A percentile compares a stretch with the other conserved stretches of the same genome.
phyloP scores from a whole-genome alignment of 1,140 invertebrate species.

The Rhynchophorus ferrugineus region DNA sequence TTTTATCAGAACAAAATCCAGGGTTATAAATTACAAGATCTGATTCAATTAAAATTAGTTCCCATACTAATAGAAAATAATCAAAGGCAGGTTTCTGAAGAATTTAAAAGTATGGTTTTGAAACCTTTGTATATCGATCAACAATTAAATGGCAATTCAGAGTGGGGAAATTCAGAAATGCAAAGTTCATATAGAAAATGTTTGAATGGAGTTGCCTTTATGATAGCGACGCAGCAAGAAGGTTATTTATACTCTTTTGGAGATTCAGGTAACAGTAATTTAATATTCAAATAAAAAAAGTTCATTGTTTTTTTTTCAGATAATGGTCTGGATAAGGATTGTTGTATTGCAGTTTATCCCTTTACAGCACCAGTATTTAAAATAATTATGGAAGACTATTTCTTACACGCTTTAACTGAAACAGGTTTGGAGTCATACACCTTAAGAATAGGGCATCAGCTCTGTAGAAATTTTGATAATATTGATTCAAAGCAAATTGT shows the following conservation, averaged over 20 bases:
- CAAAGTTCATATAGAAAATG: conserved; percentile 27
- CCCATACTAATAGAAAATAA: conserved; percentile 35
- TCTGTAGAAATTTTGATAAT: conserved; percentile 38
- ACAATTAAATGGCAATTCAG: conserved; percentile 26
- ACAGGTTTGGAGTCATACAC: conserved; percentile 75
- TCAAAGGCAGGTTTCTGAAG: conserved; percentile 34
- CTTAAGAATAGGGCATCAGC: conserved; percentile 53
- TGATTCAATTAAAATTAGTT: conserved; percentile 41
- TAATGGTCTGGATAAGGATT: conserved; percentile 24
- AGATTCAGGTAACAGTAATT: conserved; percentile 27
- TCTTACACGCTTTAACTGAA: conserved; percentile 67
- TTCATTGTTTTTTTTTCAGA: conserved; percentile 15
- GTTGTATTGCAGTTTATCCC: conserved; percentile 47
- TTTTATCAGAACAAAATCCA: conserved; percentile 25
- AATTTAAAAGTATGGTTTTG: conserved; percentile 38
- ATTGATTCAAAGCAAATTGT: conserved; percentile 34
- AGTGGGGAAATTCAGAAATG: conserved; percentile 20
- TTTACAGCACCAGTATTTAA: conserved; percentile 63
- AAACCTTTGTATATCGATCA: conserved; percentile 38
- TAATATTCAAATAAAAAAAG: background rate
- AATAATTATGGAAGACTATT: conserved; percentile 57
- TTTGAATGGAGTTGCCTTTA: conserved; percentile 37
- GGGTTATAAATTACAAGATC: conserved; percentile 34
- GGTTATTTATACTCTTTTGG: conserved; percentile 51
- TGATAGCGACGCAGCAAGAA: conserved; percentile 49